phyloP scores from a whole-genome alignment of 2,113 vertebrate species.

The Tauraco erythrolophus region DNA sequence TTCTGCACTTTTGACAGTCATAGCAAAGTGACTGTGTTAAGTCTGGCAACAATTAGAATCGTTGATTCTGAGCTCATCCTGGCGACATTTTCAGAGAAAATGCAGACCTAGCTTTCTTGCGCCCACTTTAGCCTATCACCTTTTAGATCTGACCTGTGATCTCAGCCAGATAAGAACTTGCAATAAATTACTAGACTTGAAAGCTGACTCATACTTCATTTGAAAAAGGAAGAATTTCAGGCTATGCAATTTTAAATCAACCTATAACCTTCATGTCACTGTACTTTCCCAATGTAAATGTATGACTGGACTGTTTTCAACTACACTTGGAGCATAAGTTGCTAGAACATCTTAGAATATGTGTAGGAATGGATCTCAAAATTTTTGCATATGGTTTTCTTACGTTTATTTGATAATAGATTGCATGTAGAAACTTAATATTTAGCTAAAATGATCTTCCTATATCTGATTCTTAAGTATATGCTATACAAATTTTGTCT shows the following conservation, averaged over 20 bases:
- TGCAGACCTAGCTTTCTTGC: not conserved
- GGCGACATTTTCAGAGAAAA: not conserved
- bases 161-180: not conserved
- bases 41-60: not conserved
- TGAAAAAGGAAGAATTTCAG: not conserved
- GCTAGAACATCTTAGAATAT: not conserved
- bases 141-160: not conserved
- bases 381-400: not conserved
- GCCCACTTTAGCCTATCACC: not conserved
- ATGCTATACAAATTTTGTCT: not conserved
- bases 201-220: conserved; percentile 5
- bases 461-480: not conserved
- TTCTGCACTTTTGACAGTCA: not conserved
- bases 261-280: not conserved
- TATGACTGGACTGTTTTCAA: not conserved
- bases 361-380: not conserved
- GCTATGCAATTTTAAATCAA: not conserved
- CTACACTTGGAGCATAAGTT: not conserved
- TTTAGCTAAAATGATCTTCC: not conserved
- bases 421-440: not conserved
- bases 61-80: not conserved
- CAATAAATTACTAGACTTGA: not conserved
- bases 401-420: not conserved
- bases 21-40: not conserved
- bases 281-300: not conserved